Base-by-base conservation (phyloP, 2,888 invertebrate genomes). In the Beris morrisii region DNA sequence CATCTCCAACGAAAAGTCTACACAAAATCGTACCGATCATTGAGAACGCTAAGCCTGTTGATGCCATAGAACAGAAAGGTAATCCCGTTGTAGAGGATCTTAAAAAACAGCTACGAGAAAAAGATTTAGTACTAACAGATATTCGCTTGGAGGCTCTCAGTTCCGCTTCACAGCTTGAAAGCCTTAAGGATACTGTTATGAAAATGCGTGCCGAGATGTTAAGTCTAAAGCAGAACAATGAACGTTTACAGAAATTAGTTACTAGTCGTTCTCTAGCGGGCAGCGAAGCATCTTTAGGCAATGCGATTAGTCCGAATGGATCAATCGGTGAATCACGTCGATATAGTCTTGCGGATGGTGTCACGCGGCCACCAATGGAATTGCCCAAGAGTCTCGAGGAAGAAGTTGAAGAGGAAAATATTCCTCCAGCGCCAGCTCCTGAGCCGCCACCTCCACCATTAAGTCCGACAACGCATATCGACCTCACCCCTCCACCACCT, bases 201-300 rank as follows among this genome's bases (percentile, higher is more conserved):
- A 95, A 95, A 82, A 95, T 98, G 94, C 90, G 95, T 84, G 75
- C 78, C 79, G 97, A 99, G 83, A 97, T 98, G 95, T 84, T 95
- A 76, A 94, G 92, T 76, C 83, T 99, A 74, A 97, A 97, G 79
- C 95, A 97, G 75, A 97, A 98, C 82, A 97, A 98, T 79, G 95
- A 97, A 78, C 86, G 97, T 31, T 85, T 97, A 0, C 96, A 96
- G 77, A 86, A 93, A 74, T 83, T 97, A 78, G 94, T 97, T 64
- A 86, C 86, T 70, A 86, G 85, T 68, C 82, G 86, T 46, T 87
- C 86, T 0, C 75, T 87, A 68, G 86, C 86, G 5, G 87, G 87
- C 15, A 86, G 86, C 65, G 86, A 86, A 72, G 85, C 80, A 48
- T 87, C 87, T 3, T 75, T 87, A 28, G 85, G 86, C 2, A 78